phyloP scores from a whole-genome alignment of 2,113 vertebrate species.

The Mesembrinibis cayennensis region DNA sequence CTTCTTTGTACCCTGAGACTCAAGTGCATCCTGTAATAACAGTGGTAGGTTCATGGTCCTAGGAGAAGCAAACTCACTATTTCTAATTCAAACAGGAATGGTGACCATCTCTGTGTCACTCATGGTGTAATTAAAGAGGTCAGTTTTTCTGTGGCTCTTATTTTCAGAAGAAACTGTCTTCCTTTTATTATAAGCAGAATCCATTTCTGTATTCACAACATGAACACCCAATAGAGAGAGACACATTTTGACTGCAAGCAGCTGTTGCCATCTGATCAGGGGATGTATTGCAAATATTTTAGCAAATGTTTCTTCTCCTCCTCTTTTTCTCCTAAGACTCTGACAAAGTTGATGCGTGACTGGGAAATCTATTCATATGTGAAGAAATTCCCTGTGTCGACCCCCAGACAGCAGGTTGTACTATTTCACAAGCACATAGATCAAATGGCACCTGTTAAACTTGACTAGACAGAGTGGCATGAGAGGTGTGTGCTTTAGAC shows the following conservation, averaged over 20 bases:
- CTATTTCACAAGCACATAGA: background rate
- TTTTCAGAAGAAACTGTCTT: background rate
- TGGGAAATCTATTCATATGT: background rate
- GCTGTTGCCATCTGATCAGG: constrained; percentile 24
- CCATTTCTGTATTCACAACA: background rate
- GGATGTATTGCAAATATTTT: constrained; percentile 22
- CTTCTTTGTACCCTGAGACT: background rate
- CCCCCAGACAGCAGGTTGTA: background rate
- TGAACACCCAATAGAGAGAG: background rate
- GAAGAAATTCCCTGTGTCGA: background rate
- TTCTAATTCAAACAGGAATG: background rate
- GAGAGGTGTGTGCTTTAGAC: background rate
- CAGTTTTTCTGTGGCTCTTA: background rate
- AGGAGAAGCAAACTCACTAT: background rate
- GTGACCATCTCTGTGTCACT: background rate
- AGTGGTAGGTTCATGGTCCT: background rate
- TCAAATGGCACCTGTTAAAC: background rate
- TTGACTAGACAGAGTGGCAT: background rate
- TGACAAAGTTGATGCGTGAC: background rate
- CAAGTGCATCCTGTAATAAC: background rate
- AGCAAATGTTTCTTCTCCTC: constrained; percentile 25
- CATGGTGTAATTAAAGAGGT: background rate
- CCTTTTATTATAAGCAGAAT: background rate
- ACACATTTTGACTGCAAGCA: background rate
- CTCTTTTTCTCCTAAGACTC: background rate